Evolutionary conservation across 1,140 invertebrate genomes (phyloP), one percentile per base, ranked within the genome.

Genomic region (Leptopilina boulardi): DNA sequence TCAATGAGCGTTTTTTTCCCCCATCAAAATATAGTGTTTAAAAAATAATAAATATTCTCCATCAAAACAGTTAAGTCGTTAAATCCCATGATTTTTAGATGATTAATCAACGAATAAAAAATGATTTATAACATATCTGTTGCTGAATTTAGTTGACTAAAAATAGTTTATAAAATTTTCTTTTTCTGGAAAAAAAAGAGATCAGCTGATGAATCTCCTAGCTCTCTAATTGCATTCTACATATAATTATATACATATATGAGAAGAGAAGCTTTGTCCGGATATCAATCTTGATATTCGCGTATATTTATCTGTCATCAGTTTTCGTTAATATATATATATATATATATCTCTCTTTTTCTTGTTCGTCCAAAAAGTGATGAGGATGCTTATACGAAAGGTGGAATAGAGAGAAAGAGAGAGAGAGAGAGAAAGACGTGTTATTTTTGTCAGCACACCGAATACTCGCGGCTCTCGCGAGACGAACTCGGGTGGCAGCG

Each of bases 391-490:
- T 34, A 6, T 38, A 75, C 71, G 18, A 82, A 73, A 73, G 74
- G 76, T 81, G 77, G 72, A 38, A 75, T 79, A 51, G 71, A 75
- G 80, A 78, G 79, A 79, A 78, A 81, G 78, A 84, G 81, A 74
- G 78, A 80, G 78, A 30, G 75, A 80, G 78, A 42, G 80, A 42
- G 73, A 86, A 86, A 88, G 88, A 90, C 86, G 85, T 87, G 89
- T 90, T 91, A 91, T 91, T 91, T 91, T 91, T 86, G 87, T 91
- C 89, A 81, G 83, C 88, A 87, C 2, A 87, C n/a, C 86, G 84
- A 88, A 90, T 90, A 87, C 83, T 85, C 84, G 83, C 77, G 87
- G 87, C 83, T 85, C 84, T 83, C 77, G 87, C 80, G 80, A 73
- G 77, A 80, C 59, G 59, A 85, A 85, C 77, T 87, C 80, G 81